Percentiles rank a stretch among this genome's conserved stretches.
Conservation (phyloP, 2,113 vertebrate genomes). For the Dasyprocta punctata region DNA sequence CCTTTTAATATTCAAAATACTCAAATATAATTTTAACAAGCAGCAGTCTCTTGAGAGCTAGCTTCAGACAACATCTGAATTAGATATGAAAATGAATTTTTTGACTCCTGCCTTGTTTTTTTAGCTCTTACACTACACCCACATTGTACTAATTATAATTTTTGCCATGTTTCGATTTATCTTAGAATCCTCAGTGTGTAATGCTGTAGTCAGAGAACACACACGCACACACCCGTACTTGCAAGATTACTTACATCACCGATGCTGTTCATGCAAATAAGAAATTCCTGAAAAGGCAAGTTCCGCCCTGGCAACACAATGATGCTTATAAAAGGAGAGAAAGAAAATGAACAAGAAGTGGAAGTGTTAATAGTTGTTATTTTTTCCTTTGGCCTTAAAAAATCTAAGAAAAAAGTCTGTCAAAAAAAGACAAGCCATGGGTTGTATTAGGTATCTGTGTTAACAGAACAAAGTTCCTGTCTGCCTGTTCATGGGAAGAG, state of each 20-base stretch:
- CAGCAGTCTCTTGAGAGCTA: constrained; percentile 19
- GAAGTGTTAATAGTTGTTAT: not conserved
- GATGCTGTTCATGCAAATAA: constrained; percentile 54
- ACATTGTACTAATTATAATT: constrained; percentile 83
- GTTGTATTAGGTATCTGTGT: not conserved
- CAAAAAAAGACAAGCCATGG: not conserved
- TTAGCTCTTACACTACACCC: constrained; percentile 83
- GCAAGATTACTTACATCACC: constrained; percentile 66
- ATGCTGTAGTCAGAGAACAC: constrained; percentile 64
- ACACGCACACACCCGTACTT: not conserved
- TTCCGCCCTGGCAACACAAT: not conserved
- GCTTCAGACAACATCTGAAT: constrained; percentile 53
- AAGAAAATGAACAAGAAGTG: constrained; percentile 39
- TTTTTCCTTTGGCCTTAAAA: constrained; percentile 50
- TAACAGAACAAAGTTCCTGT: not conserved
- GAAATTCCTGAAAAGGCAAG: constrained; percentile 61
- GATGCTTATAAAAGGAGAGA: not conserved
- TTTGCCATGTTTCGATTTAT: constrained; percentile 81
- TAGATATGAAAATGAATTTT: constrained; percentile 57
- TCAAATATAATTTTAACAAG: constrained; percentile 14
- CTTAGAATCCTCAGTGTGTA: constrained; percentile 67
- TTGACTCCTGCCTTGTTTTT: constrained; percentile 70
- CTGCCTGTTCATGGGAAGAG: not conserved
- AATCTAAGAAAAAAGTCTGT: constrained; percentile 7
- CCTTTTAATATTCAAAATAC: not conserved